Evolutionary conservation across 2,888 invertebrate species (phyloP).

Genomic region (Melangyna quadrimaculata): DNA sequence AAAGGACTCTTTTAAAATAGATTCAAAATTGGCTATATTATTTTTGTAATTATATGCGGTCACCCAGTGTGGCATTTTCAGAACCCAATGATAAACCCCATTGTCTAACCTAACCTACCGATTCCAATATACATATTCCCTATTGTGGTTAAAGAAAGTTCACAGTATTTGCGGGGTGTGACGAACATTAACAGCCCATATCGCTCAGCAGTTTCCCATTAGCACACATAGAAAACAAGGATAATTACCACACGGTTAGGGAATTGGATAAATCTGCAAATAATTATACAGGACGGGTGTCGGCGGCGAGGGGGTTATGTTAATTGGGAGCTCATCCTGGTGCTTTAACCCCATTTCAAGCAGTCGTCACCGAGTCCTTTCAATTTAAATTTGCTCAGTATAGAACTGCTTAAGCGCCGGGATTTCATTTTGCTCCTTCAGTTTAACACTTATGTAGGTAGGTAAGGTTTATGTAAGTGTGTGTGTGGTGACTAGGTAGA

Average conservation of each 20-base stretch:
- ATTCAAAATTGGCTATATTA: not conserved
- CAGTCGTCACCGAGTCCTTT: constrained; percentile 40
- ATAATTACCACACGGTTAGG: constrained; percentile 63
- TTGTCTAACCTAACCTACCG: not conserved
- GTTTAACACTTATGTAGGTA: not conserved
- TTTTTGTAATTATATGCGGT: constrained; percentile 8
- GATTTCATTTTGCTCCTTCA: constrained; percentile 46
- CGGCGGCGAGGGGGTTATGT: too few species aligned
- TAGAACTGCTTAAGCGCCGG: constrained; percentile 46
- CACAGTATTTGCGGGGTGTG: constrained; percentile 40
- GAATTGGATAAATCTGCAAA: constrained; percentile 71
- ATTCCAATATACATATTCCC: too few species aligned
- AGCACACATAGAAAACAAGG: constrained; percentile 47
- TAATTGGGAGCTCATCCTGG: constrained; percentile 66
- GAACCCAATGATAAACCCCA: constrained; percentile 9
- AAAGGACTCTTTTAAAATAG: not conserved
- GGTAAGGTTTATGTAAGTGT: not conserved
- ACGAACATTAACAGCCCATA: constrained; percentile 68
- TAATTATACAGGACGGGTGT: constrained; percentile 68
- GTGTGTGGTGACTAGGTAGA: constrained; percentile 1
- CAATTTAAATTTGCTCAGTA: constrained; percentile 65
- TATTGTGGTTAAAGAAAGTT: constrained; percentile 18
- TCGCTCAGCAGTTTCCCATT: constrained; percentile 64
- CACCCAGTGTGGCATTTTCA: not conserved
- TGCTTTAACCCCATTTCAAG: constrained; percentile 68